Evolutionary conservation across 2,113 vertebrate genomes (phyloP).

Genomic region (Silurus glanis): DNA sequence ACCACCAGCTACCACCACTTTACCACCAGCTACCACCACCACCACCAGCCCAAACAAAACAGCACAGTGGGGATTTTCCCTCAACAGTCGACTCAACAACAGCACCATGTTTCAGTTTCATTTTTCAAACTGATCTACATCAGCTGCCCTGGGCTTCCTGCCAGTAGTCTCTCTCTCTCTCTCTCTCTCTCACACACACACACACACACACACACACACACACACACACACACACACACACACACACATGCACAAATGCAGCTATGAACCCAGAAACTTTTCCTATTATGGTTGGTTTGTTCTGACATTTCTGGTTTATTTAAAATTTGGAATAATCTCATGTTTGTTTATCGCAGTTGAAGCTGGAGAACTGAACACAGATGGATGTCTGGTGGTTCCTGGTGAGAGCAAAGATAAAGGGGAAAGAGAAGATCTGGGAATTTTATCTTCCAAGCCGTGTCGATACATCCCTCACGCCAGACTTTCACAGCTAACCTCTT

Average conservation of each 20-base stretch:
- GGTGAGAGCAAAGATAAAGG: neutral
- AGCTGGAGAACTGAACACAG: neutral
- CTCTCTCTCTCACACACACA: neutral
- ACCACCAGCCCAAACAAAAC: neutral
- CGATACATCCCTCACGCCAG: neutral
- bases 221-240: neutral
- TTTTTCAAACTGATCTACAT: constrained; percentile 2
- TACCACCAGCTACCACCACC: too few relatives aligned
- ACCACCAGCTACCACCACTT: too few relatives aligned
- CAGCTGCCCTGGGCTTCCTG: neutral
- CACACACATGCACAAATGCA: constrained; percentile 7
- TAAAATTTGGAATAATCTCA: neutral
- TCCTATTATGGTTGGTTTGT: constrained; percentile 34
- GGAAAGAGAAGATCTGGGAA: neutral
- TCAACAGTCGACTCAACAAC: neutral
- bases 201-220: neutral
- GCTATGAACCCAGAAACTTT: constrained; percentile 24
- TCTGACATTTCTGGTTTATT: constrained; percentile 6
- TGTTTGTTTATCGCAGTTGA: neutral
- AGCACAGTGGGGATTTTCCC: neutral
- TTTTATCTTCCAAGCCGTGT: constrained; percentile 1
- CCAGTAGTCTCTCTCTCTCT: neutral
- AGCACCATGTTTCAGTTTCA: neutral
- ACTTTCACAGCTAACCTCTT: neutral
- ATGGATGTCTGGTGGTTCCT: constrained; percentile 22